phyloP scores from a whole-genome alignment of 2,113 vertebrate species.

The Dipodomys spectabilis region DNA sequence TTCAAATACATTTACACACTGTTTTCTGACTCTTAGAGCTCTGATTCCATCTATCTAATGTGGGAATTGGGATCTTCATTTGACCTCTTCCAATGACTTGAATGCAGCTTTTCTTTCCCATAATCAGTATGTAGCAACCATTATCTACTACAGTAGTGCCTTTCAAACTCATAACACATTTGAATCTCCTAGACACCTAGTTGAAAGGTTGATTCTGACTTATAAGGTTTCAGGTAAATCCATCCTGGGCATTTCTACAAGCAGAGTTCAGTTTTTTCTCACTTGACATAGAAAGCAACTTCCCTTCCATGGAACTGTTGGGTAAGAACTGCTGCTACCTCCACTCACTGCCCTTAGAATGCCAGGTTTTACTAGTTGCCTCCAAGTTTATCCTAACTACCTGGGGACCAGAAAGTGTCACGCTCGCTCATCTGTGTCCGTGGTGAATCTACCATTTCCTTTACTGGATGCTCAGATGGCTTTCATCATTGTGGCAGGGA shows the following conservation, averaged over 20 bases:
- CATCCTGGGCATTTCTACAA: neutral
- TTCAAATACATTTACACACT: neutral
- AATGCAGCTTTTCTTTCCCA: neutral
- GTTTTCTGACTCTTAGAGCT: neutral
- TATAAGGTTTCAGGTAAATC: neutral
- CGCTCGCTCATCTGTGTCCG: neutral
- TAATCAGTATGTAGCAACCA: neutral
- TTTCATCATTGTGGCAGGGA: constrained; percentile 97
- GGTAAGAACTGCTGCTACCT: neutral
- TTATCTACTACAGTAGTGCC: neutral
- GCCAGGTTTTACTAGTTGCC: neutral
- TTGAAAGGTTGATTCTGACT: constrained; percentile 27
- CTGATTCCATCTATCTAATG: neutral
- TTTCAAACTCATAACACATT: neutral
- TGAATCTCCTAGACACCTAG: neutral
- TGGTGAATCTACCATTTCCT: constrained; percentile 27
- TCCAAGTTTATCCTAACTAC: neutral
- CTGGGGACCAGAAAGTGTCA: neutral
- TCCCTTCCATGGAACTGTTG: neutral
- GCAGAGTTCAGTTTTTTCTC: neutral
- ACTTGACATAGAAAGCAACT: neutral
- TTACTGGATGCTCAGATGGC: constrained; percentile 92
- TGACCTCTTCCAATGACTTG: neutral
- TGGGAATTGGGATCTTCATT: neutral
- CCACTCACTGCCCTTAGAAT: neutral